These are phyloP conservation scores for Oceanodroma tethys DNA, from an alignment of 2,113 vertebrate species.

Conservation along the genomic window DNA sequence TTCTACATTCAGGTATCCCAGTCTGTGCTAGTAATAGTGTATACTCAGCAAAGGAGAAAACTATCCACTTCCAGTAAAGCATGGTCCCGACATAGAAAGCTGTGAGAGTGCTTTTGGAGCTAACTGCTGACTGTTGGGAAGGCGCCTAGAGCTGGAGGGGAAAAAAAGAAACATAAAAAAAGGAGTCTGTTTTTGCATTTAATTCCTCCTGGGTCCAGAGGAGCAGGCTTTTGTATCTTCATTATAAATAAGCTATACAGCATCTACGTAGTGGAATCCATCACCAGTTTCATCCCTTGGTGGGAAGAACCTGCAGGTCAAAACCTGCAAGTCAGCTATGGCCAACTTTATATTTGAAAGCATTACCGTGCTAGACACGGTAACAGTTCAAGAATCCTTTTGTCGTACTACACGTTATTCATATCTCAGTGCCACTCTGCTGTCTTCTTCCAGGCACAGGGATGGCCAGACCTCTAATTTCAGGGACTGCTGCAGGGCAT, in stretches of 20 bases:
- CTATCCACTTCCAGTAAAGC: background rate
- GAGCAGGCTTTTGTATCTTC: background rate
- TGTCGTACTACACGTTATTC: background rate
- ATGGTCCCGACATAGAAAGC: background rate
- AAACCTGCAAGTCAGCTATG: too few species aligned
- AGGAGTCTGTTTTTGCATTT: constrained; percentile 19
- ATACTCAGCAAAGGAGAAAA: background rate
- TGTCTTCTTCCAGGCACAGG: background rate
- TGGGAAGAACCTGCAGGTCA: background rate
- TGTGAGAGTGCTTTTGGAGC: background rate
- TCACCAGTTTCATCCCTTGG: background rate
- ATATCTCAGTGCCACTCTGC: background rate
- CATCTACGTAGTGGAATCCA: background rate
- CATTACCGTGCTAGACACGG: background rate
- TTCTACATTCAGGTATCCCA: background rate
- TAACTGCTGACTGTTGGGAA: background rate
- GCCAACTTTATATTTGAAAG: background rate
- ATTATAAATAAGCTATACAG: background rate
- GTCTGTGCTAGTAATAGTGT: background rate
- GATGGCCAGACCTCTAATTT: background rate
- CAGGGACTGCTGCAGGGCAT: background rate
- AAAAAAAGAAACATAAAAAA: background rate
- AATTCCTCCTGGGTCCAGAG: background rate
- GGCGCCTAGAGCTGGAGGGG: background rate
- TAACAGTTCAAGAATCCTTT: background rate